Base-by-base conservation (phyloP, 2,113 vertebrate species). In the Anolis sagrei region DNA sequence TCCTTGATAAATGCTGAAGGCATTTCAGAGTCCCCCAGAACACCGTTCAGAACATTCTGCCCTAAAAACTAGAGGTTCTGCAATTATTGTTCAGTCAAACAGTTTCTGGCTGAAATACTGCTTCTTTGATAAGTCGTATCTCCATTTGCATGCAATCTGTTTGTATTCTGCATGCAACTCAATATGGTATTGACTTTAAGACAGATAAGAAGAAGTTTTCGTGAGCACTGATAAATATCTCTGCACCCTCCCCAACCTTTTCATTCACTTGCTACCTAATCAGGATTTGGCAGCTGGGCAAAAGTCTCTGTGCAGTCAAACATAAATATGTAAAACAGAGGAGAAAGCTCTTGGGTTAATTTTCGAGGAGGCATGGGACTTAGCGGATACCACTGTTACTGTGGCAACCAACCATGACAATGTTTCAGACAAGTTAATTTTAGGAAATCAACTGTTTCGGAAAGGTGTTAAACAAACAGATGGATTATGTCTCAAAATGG, bases 361-460 rank as follows among this genome's bases (percentile, higher is more conserved):
- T 82, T 85, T 86, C 76, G 81, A 89, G 48, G n/a, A 86, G 82
- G 81, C 5, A 0, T 0, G 0, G 90, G 89, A 75, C n/a, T 29
- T 36, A 72, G 89, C 36, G 82, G 88, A 88, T 88, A 78, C 70
- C 70, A 54, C 83, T 76, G 94, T 94, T 92, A 77, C 94, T 64
- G 21, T 81, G 86, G 94, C 72, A 94, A 94, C 94, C 82, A 61
- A 90, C 86, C 75, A 93, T 88, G 94, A 93, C 88, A 92, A 92
- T 74, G 88, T 93, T 91, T 90, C 89, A 93, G 92, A 94, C 93
- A 84, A 91, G 89, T 92, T 93, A 94, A 93, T 92, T 94, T 94
- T 91, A 73, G 76, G 91, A 95, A 91, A 88, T 90, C 92, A 90
- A 93, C 83, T 76, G 81, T 85, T 92, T 87, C 81, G 58, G 82